phyloP scores from a whole-genome alignment of 2,888 invertebrate species.

The Calameuta pallipes region DNA sequence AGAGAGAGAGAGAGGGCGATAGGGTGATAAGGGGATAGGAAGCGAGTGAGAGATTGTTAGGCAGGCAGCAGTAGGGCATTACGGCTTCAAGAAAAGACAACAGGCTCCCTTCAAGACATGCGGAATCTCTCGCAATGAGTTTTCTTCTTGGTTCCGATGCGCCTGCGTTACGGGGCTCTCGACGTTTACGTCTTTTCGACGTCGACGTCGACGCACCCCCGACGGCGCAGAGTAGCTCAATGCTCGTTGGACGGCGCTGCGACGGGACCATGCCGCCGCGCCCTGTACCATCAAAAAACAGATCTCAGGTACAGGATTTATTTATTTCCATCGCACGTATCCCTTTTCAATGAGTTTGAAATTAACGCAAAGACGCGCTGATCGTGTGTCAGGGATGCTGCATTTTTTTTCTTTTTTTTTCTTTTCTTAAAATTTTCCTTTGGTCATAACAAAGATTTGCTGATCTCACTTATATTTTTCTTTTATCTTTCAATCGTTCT shows the following conservation, averaged over 20 bases:
- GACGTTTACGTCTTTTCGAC: slow-evolving; percentile 57
- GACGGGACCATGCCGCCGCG: slow-evolving; percentile 65
- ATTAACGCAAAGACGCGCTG: neutral
- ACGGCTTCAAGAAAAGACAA: neutral
- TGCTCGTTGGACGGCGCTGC: slow-evolving; percentile 63
- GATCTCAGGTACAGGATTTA: slow-evolving; percentile 53
- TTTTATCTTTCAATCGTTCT: neutral
- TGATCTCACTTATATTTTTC: neutral
- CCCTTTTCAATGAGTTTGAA: neutral
- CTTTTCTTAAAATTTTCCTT: neutral
- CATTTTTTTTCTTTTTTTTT: too few species aligned
- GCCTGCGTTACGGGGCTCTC: slow-evolving; percentile 19
- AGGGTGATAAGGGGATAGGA: slow-evolving; percentile 14
- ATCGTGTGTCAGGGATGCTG: neutral
- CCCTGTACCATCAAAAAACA: slow-evolving; percentile 57
- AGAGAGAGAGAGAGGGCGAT: slow-evolving; percentile 1
- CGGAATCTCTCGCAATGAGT: neutral
- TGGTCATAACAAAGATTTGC: neutral
- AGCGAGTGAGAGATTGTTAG: slow-evolving; percentile 20
- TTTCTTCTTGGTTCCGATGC: slow-evolving; percentile 14
- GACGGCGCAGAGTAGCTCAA: slow-evolving; percentile 60
- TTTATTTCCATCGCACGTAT: neutral
- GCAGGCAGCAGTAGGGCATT: slow-evolving; percentile 15
- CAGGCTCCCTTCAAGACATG: neutral
- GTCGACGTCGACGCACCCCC: slow-evolving; percentile 57